Percentiles rank a stretch among this genome's conserved stretches.
Conservation (phyloP, 2,888 invertebrate genomes). For the Spodoptera littoralis region DNA sequence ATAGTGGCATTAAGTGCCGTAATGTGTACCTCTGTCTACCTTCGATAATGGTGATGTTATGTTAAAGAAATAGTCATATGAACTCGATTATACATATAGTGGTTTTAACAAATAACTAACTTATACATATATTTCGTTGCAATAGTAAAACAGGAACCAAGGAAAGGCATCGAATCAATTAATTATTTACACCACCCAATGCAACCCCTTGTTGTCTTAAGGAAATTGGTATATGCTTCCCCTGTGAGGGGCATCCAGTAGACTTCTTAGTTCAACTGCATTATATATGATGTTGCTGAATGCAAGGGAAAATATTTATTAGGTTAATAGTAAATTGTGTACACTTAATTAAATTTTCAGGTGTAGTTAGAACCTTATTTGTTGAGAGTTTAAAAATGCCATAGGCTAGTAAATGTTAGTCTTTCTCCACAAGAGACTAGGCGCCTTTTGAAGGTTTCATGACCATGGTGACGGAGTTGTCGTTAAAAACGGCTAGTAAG, state of each 20-base stretch:
- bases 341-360: constrained; percentile 25
- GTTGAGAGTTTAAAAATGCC: background rate
- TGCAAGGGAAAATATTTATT: constrained; percentile 43
- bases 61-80: no score
- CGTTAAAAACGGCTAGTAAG: no score
- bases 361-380: background rate
- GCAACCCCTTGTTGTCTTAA: constrained; percentile 83
- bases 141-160: constrained; percentile 21
- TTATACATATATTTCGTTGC: constrained; percentile 8
- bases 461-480: no score
- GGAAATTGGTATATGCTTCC: constrained; percentile 76
- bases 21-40: no score
- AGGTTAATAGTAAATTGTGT: constrained; percentile 1
- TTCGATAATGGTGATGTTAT: no score
- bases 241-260: constrained; percentile 69
- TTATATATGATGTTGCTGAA: constrained; percentile 43
- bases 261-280: constrained; percentile 62
- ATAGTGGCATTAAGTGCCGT: no score
- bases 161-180: constrained; percentile 59
- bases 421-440: no score
- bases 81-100: no score
- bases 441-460: no score
- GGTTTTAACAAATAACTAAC: rapidly evolving
- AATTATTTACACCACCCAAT: constrained; percentile 71
- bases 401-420: no score